Evolutionary conservation across 2,113 vertebrate genomes (phyloP).

Genomic region (Oreochromis spilurus): DNA sequence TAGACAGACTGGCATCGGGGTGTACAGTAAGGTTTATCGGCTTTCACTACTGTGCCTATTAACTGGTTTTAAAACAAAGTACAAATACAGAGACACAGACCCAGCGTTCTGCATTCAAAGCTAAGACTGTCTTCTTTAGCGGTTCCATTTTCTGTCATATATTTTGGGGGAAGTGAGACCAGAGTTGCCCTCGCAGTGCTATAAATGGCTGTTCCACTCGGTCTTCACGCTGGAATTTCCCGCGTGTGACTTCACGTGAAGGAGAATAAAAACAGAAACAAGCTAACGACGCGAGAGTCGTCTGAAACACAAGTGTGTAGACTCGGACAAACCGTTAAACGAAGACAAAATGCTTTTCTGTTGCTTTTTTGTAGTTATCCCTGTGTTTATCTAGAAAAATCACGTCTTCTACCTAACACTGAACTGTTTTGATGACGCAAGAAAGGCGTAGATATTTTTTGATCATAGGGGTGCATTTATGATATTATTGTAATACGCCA

Average conservation of each 20-base stretch:
- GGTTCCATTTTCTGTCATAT: not conserved
- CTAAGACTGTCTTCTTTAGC: not conserved
- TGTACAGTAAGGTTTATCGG: not conserved
- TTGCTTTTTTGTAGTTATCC: rapidly evolving
- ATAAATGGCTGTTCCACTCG: not conserved
- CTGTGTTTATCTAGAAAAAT: not conserved
- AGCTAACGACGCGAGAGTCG: not conserved
- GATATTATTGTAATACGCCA: not conserved
- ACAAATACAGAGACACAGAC: not conserved
- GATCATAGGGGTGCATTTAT: not conserved
- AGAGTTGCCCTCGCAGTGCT: not conserved
- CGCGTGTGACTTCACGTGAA: constrained; percentile 1
- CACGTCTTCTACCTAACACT: not conserved
- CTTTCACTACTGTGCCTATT: not conserved
- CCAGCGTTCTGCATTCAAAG: not conserved
- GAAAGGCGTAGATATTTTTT: not conserved
- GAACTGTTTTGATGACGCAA: constrained; percentile 37
- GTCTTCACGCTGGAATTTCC: constrained; percentile 26
- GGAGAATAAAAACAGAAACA: not conserved
- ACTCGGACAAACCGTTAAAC: not conserved
- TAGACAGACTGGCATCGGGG: not conserved
- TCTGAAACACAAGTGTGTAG: not conserved
- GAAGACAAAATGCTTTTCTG: not conserved
- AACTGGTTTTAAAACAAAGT: not conserved
- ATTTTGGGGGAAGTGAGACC: not conserved